These are phyloP conservation scores for Blastobasis adustella DNA, from an alignment of 2,888 invertebrate genomes.

Conservation along the genomic window DNA sequence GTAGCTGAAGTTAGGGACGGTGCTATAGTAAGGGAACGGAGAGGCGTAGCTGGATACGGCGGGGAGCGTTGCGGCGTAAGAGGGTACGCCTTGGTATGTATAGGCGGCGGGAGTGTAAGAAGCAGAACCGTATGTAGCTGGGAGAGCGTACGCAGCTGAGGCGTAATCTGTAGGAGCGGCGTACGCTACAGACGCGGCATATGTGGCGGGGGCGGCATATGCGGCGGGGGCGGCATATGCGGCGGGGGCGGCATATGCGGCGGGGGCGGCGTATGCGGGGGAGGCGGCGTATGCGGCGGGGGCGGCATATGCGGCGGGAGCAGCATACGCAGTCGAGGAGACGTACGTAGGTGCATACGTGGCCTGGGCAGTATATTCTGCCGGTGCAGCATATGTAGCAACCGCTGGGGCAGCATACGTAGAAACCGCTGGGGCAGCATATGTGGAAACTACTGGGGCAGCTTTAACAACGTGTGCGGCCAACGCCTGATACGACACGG, in stretches of 20 bases:
- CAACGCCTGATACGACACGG: too few species aligned
- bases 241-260: conserved; percentile 28
- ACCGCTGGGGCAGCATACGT: too few species aligned
- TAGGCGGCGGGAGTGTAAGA: conserved; percentile 1
- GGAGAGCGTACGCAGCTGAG: conserved; percentile 4
- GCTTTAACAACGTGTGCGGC: too few species aligned
- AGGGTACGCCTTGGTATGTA: conserved; percentile 5
- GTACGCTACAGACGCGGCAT: conserved; percentile 20
- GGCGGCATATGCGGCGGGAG: conserved; percentile 23
- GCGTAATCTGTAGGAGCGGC: conserved; percentile 7
- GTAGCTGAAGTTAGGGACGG: conserved; percentile 20
- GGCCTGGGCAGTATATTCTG: too few species aligned
- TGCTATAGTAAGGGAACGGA: too few species aligned
- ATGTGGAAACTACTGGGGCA: too few species aligned
- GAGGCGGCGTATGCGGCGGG: conserved; percentile 23
- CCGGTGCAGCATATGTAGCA: too few species aligned
- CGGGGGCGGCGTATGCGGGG: conserved; percentile 17
- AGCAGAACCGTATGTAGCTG: conserved; percentile 1
- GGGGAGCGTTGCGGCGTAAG: conserved; percentile 15
- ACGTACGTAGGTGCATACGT: too few species aligned
- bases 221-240: conserved; percentile 13
- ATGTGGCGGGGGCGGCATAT: conserved; percentile 27
- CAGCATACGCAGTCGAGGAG: not conserved
- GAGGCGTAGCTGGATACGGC: too few species aligned
- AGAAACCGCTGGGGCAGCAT: too few species aligned